phyloP scores from a whole-genome alignment of 2,113 vertebrate genomes.

The Physeter macrocephalus region DNA sequence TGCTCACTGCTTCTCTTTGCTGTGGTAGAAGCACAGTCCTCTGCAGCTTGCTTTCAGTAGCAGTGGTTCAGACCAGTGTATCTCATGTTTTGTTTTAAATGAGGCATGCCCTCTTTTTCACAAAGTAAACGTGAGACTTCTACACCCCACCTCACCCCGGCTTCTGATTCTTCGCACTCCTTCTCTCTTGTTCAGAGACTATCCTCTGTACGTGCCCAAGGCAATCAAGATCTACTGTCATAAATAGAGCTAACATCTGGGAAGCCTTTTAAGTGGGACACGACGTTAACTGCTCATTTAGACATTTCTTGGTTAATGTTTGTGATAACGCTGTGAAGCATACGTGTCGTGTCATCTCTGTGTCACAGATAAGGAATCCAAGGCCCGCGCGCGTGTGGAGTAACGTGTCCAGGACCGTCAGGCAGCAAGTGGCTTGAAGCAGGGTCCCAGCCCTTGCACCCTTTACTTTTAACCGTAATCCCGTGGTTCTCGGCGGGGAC shows the following conservation, averaged over 20 bases:
- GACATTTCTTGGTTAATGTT: not conserved
- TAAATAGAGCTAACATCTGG: not conserved
- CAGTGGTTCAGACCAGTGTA: not conserved
- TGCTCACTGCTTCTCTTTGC: not conserved
- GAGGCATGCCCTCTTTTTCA: not conserved
- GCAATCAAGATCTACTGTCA: not conserved
- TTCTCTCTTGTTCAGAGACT: not conserved
- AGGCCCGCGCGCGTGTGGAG: not conserved
- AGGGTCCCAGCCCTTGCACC: not conserved
- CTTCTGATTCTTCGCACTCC: not conserved
- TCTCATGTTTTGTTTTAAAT: not conserved
- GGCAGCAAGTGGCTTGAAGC: not conserved
- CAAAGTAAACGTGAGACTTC: not conserved
- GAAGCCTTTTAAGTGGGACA: not conserved
- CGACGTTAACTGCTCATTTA: not conserved
- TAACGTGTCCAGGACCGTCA: too few species aligned
- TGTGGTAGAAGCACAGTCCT: not conserved
- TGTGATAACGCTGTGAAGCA: not conserved
- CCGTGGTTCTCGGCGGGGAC: not conserved
- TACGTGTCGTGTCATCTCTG: rapidly evolving
- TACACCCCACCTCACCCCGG: rapidly evolving
- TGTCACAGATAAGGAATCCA: not conserved
- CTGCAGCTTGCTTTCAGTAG: not conserved
- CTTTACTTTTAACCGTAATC: not conserved
- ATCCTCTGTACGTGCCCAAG: not conserved